These are phyloP conservation scores for Cephalopholis sonnerati DNA, from an alignment of 2,113 vertebrate genomes.

Conservation along the genomic window DNA sequence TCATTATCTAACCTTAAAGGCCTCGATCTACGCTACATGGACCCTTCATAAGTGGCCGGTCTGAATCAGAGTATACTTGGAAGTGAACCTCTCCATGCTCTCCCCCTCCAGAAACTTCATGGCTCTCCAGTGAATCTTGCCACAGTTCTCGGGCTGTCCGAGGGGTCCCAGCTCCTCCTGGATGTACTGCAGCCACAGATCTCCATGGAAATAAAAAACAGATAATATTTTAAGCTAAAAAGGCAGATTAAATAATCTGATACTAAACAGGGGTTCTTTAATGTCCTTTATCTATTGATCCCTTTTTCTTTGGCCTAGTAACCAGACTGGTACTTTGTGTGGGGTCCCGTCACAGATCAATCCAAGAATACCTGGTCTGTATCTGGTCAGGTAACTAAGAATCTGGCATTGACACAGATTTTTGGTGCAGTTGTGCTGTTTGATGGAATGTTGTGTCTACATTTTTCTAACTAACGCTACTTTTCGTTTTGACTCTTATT, in stretches of 20 bases:
- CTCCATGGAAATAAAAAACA: constrained; percentile 72
- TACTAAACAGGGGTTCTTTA: background rate
- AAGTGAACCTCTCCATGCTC: constrained; percentile 89
- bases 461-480: background rate
- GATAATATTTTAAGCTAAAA: background rate
- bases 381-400: constrained; percentile 19
- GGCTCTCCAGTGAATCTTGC: constrained; percentile 95
- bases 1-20: background rate
- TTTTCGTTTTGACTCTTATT: background rate
- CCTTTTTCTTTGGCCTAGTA: background rate
- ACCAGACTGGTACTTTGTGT: background rate
- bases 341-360: background rate
- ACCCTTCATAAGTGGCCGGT: constrained; percentile 85
- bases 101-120: constrained; percentile 92
- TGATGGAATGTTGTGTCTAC: constrained; percentile 19
- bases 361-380: too few species aligned
- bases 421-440: background rate
- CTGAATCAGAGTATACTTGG: constrained; percentile 91
- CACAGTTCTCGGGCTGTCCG: constrained; percentile 91
- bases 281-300: too few species aligned
- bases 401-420: background rate
- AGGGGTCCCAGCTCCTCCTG: constrained; percentile 88
- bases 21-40: background rate
- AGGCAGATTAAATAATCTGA: background rate
- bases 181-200: constrained; percentile 95